Evolutionary conservation across 2,797 vertebrate genomes (phyloP).

Genomic region (Argyrosomus regius): DNA sequence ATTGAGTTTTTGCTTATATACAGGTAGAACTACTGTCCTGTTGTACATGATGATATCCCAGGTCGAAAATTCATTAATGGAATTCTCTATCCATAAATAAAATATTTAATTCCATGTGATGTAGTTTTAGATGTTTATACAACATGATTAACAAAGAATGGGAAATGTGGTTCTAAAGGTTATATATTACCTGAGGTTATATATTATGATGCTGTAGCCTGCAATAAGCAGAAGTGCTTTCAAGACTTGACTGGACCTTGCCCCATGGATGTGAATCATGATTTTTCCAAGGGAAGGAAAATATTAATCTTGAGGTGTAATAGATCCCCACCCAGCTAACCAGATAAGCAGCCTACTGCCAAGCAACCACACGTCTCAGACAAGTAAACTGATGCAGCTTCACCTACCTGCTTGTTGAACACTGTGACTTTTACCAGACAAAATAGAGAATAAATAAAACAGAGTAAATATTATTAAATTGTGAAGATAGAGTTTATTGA

Average conservation of each 20-base stretch:
- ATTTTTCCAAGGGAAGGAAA: no score
- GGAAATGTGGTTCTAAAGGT: no score
- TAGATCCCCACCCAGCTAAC: no score
- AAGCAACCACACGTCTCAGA: background rate
- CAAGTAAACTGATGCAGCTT: background rate
- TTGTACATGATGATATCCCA: background rate
- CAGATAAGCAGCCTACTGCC: no score
- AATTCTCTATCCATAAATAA: background rate
- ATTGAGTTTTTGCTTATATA: background rate
- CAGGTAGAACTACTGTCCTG: background rate
- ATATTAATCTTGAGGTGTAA: no score
- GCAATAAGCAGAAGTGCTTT: no score
- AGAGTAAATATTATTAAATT: background rate
- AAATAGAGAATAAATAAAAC: background rate
- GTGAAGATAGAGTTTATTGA: constrained; percentile 55
- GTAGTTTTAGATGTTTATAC: no score
- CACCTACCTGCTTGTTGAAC: background rate
- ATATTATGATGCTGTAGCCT: no score
- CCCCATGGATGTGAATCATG: no score
- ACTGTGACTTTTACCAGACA: background rate
- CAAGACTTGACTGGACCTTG: no score
- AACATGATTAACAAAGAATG: no score
- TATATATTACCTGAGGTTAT: no score
- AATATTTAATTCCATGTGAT: background rate
- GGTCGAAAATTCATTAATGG: background rate